Conservation (phyloP, 2,888 invertebrate species). For the Vandiemenella viatica region DNA sequence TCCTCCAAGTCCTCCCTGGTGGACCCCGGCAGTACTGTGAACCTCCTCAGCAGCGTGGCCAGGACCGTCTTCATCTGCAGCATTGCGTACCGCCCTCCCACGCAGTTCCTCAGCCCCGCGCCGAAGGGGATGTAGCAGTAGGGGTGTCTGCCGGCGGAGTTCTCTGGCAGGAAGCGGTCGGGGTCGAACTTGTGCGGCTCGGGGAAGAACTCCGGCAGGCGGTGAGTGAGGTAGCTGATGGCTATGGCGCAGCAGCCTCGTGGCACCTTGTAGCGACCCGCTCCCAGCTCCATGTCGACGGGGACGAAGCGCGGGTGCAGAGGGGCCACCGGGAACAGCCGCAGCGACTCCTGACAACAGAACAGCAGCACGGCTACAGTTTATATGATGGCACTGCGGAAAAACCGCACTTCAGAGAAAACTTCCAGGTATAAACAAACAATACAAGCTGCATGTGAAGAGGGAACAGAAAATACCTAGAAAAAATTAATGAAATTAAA, state of each 20-base stretch:
- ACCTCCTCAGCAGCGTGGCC: conserved; percentile 17
- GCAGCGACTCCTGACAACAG: not conserved
- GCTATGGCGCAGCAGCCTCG: not conserved
- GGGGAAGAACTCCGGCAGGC: conserved; percentile 26
- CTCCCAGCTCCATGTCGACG: not conserved
- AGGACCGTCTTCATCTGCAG: too few relatives aligned
- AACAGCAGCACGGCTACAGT: too few relatives aligned
- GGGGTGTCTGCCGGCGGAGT: conserved; percentile 27
- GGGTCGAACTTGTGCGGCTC: conserved; percentile 32
- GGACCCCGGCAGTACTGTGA: conserved; percentile 4
- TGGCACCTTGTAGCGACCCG: not conserved
- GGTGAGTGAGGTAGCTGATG: conserved; percentile 20
- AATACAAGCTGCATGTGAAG: too few relatives aligned
- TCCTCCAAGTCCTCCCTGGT: not conserved
- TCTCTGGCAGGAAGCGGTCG: conserved; percentile 30
- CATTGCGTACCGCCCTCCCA: conserved; percentile 23
- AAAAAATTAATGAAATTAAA: too few relatives aligned
- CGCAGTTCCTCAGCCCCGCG: conserved; percentile 32
- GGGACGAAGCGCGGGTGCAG: not conserved
- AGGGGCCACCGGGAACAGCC: not conserved
- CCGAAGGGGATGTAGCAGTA: conserved; percentile 31
- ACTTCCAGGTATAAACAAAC: too few relatives aligned
- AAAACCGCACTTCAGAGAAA: too few relatives aligned
- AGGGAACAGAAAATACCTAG: too few relatives aligned
- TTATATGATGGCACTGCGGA: too few relatives aligned